Conservation (phyloP, 2,113 vertebrate species). For the Heterotis niloticus region DNA sequence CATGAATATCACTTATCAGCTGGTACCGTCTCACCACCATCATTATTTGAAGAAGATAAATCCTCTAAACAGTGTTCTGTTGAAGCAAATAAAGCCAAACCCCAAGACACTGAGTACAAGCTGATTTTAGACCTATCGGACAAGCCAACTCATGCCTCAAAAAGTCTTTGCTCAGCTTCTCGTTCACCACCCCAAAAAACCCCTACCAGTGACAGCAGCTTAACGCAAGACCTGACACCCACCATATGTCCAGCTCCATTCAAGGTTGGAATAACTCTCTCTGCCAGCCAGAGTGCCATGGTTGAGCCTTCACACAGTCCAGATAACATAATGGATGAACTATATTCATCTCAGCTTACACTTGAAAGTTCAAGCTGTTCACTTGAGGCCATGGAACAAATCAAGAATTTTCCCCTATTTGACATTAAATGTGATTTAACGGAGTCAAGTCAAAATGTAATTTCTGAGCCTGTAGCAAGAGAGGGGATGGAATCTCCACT, state of each 20-base stretch:
- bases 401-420: slow-evolving; percentile 67
- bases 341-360: slow-evolving; percentile 79
- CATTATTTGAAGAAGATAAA: slow-evolving; percentile 83
- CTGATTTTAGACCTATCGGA: slow-evolving; percentile 55
- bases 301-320: slow-evolving; percentile 74
- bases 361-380: slow-evolving; percentile 83
- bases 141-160: slow-evolving; percentile 47
- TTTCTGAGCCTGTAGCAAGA: slow-evolving; percentile 68
- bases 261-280: slow-evolving; percentile 60
- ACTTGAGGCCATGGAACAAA: slow-evolving; percentile 62
- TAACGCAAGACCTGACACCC: slow-evolving; percentile 72
- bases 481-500: slow-evolving; percentile 69
- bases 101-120: slow-evolving; percentile 39
- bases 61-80: slow-evolving; percentile 57
- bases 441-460: slow-evolving; percentile 75
- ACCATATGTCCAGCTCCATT: slow-evolving; percentile 69
- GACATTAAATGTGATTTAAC: slow-evolving; percentile 80
- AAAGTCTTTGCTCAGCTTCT: slow-evolving; percentile 55
- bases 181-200: slow-evolving; percentile 77
- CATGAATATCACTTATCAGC: slow-evolving; percentile 82
- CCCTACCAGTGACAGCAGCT: slow-evolving; percentile 77
- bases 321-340: slow-evolving; percentile 83
- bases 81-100: slow-evolving; percentile 17
- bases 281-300: slow-evolving; percentile 53
- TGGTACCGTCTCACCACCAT: slow-evolving; percentile 86